Evolutionary conservation across 2,797 vertebrate species (phyloP).

Genomic region (Gambelia wislizenii): DNA sequence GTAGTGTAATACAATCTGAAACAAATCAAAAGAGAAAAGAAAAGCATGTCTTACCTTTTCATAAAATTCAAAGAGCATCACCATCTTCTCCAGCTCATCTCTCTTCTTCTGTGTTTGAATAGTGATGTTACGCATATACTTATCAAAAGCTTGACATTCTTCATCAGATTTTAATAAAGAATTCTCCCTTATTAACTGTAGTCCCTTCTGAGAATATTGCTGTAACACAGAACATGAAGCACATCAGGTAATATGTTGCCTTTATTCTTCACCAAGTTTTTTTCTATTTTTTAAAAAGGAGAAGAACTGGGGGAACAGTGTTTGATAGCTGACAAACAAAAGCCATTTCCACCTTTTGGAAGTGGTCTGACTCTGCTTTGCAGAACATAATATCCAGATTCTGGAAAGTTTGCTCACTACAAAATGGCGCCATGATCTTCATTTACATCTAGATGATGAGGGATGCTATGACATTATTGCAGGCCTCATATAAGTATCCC

Average conservation of each 20-base stretch:
- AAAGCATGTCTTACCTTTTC: constrained; percentile 76
- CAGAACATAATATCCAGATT: background rate
- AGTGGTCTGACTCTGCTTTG: background rate
- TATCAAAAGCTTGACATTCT: constrained; percentile 71
- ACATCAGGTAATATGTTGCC: background rate
- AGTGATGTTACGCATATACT: constrained; percentile 77
- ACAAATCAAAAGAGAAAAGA: background rate
- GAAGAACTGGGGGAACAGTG: background rate
- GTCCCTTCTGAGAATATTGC: constrained; percentile 80
- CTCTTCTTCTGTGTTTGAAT: constrained; percentile 77
- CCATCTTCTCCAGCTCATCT: constrained; percentile 78
- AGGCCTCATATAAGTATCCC: background rate
- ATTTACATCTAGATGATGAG: background rate
- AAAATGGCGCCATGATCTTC: background rate
- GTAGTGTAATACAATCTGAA: background rate
- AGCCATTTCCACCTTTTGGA: background rate
- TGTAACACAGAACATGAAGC: constrained; percentile 49
- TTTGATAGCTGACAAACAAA: background rate
- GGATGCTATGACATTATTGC: no score
- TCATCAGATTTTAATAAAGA: constrained; percentile 53
- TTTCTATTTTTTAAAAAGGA: background rate
- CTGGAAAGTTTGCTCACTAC: background rate
- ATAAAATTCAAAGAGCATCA: constrained; percentile 84
- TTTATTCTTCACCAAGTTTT: background rate
- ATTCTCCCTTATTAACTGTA: constrained; percentile 76